Evolutionary conservation across 2,797 vertebrate species (phyloP), one percentile per base, ranked within the genome.

Genomic region (Darevskia mixta): DNA sequence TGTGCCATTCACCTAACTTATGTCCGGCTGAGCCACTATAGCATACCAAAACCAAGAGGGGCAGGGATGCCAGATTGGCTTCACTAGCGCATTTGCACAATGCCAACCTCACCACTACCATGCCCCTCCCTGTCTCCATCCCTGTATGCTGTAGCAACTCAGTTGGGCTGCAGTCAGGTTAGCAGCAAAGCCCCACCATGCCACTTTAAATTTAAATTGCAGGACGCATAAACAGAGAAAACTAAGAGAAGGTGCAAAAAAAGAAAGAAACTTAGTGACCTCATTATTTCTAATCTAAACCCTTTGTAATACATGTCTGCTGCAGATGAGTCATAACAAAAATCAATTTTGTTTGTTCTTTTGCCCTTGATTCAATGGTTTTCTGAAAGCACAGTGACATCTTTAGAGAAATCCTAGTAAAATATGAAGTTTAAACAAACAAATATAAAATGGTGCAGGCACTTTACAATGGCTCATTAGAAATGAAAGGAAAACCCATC

Each of bases 401-500:
- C 71, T 91, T 90, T 85, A 89, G 27, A 5, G 17, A 85, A 94
- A 82, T 2, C 5, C 69, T 79, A 76, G 64, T 90, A 90, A 95
- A 93, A 90, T 75, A 76, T 64, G 69, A 93, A 92, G 27, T 93
- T 94, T 94, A 90, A 93, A 87, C 80, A 95, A 96, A 81, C 66
- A 86, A 93, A 93, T 25, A 90, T 75, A 90, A 92, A 86, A 83
- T 77, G 32, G 49, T 86, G 67, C 88, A 90, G 86, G 87, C 87
- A 89, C 55, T 87, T 91, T 88, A 92, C 90, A 94, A 93, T 79
- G 27, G 4, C 77, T 94, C 80, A 91, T 92, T 94, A 94, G 88
- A 94, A 95, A 94, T 41, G 29, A 95, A 94, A 85, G 66, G 75
- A 83, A 94, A 94, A 94, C 82, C 49, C 66, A 86, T 95, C 86